phyloP scores from a whole-genome alignment of 2,797 vertebrate genomes.

The Microctenopoma steveboyesi region DNA sequence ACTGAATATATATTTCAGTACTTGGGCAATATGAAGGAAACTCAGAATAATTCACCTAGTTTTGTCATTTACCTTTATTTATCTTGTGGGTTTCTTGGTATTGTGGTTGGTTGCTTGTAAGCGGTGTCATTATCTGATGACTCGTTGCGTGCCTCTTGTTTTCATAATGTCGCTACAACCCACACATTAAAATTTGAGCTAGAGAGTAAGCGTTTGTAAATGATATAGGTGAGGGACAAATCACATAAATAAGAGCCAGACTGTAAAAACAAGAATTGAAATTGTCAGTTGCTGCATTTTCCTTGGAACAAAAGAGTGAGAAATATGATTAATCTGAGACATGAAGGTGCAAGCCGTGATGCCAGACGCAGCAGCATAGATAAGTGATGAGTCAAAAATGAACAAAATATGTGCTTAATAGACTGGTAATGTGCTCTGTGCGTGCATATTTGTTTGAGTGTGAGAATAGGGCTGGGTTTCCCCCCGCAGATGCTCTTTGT shows the following conservation, averaged over 20 bases:
- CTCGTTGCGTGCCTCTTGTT: not conserved
- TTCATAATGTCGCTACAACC: not conserved
- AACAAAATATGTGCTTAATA: conserved; percentile 25
- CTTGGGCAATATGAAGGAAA: not conserved
- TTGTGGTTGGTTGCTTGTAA: not conserved
- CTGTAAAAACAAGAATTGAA: not conserved
- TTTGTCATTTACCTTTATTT: not conserved
- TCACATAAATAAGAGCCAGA: conserved; percentile 9
- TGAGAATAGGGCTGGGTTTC: conserved; percentile 71
- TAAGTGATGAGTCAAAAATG: conserved; percentile 52
- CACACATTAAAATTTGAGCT: not conserved
- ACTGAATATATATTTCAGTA: not conserved
- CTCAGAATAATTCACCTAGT: not conserved
- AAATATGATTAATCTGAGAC: conserved; percentile 23
- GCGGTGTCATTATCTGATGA: not conserved
- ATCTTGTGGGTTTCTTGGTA: not conserved
- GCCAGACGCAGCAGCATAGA: not conserved
- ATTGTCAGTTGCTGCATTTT: not conserved
- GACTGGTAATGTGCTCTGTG: conserved; percentile 16
- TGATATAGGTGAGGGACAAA: conserved; percentile 1
- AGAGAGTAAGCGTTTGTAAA: not conserved
- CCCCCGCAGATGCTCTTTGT: conserved; percentile 73
- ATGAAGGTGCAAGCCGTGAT: conserved; percentile 15
- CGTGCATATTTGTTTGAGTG: conserved; percentile 52
- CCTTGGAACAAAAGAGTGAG: conserved; percentile 2